phyloP scores from a whole-genome alignment of 2,797 vertebrate species.

The Alca torda region DNA sequence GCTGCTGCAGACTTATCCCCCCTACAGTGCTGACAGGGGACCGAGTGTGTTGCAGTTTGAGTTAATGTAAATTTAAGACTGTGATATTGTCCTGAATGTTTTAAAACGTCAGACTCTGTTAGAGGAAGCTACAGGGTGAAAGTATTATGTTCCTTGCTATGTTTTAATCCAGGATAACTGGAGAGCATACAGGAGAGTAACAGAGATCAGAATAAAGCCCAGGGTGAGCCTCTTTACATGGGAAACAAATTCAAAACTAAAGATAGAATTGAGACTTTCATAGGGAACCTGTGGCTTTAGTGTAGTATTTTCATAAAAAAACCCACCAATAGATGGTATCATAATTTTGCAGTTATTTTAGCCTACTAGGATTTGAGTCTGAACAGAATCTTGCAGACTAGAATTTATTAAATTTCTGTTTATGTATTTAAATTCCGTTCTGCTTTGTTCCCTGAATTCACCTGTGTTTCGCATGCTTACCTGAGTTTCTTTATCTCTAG shows the following conservation, averaged over 20 bases:
- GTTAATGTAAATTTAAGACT: neutral
- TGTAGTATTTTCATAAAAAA: neutral
- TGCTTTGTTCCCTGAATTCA: neutral
- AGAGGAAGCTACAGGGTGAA: neutral
- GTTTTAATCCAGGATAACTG: neutral
- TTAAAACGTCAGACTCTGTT: neutral
- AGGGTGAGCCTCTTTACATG: neutral
- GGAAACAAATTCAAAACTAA: neutral
- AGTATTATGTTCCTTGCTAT: neutral
- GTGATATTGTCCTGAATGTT: neutral
- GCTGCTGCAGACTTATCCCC: neutral
- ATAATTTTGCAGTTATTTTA: neutral
- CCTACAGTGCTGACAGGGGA: neutral
- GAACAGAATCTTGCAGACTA: neutral
- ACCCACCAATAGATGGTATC: neutral
- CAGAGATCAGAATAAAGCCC: neutral
- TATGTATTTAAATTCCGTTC: neutral
- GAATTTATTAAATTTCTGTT: neutral
- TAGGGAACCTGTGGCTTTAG: neutral
- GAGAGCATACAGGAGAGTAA: neutral
- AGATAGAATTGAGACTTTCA: neutral
- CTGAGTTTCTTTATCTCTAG: constrained; percentile 65
- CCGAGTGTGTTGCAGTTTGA: neutral
- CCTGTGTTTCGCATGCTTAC: neutral
- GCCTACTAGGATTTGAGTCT: neutral